Evolutionary conservation across 30 jellyfish, hydroid and myxozoan genomes (phyloP).

Genomic region (Aurelia aurita): DNA sequence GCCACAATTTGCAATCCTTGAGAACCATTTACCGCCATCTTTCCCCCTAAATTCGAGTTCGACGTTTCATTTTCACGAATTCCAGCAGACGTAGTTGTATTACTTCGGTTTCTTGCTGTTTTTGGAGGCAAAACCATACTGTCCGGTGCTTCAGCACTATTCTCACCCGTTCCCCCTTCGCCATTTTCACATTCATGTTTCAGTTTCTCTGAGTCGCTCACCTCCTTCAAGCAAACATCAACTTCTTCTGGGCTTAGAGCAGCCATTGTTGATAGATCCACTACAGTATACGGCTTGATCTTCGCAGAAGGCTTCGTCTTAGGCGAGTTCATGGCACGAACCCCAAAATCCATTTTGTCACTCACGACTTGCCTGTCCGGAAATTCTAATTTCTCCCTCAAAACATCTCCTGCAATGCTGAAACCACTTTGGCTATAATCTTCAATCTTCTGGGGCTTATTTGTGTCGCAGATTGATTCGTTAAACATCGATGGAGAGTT

Average conservation of each 20-base stretch:
- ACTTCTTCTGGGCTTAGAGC: slow-evolving; percentile 78
- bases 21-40: neutral
- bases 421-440: neutral
- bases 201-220: slow-evolving; percentile 16
- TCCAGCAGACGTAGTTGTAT: slow-evolving; percentile 15
- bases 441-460: neutral
- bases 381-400: neutral
- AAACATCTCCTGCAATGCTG: neutral
- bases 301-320: slow-evolving; percentile 63
- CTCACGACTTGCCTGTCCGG: neutral
- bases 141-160: slow-evolving; percentile 38
- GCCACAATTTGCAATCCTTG: neutral
- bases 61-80: neutral
- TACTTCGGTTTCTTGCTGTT: slow-evolving; percentile 25
- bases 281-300: slow-evolving; percentile 90
- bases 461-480: neutral
- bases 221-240: slow-evolving; percentile 69
- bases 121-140: slow-evolving; percentile 41
- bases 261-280: slow-evolving; percentile 85
- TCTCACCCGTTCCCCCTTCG: neutral
- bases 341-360: neutral
- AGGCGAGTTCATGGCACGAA: neutral
- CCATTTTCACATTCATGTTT: neutral
- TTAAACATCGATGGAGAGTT: neutral
- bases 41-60: neutral